Conservation (phyloP, 1,140 invertebrate genomes). For the Calycopis cecrops region DNA sequence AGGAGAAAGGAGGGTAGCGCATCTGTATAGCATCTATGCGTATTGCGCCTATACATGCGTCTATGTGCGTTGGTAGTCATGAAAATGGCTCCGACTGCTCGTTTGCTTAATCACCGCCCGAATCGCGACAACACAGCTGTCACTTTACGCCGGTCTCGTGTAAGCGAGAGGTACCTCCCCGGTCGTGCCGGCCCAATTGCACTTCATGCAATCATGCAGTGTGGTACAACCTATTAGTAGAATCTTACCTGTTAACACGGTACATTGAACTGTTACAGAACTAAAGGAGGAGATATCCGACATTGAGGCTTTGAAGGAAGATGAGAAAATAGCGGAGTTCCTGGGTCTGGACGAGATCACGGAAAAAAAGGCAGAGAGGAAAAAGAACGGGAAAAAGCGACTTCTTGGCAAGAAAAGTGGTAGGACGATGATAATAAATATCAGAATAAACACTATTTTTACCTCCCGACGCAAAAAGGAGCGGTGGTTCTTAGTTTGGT, state of each 20-base stretch:
- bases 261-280: slow-evolving; percentile 26
- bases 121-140: not conserved
- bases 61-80: not conserved
- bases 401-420: slow-evolving; percentile 19
- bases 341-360: slow-evolving; percentile 35
- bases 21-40: not conserved
- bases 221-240: no score
- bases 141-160: no score
- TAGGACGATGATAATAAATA: not conserved
- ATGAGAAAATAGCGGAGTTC: slow-evolving; percentile 39
- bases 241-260: not conserved
- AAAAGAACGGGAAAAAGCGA: slow-evolving; percentile 30
- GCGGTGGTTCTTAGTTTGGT: no score
- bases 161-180: no score
- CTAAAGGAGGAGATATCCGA: slow-evolving; percentile 40
- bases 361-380: slow-evolving; percentile 29
- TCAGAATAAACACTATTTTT: no score
- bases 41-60: not conserved
- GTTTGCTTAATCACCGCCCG: not conserved
- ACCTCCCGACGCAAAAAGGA: no score
- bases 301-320: slow-evolving; percentile 32
- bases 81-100: no score
- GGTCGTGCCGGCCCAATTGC: no score
- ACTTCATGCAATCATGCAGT: no score
- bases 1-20: no score